A percentile compares a stretch with the other conserved stretches of the same genome.
Evolutionary conservation across 2,888 invertebrate genomes (phyloP).

Genomic region (Amphipoea lucens): DNA sequence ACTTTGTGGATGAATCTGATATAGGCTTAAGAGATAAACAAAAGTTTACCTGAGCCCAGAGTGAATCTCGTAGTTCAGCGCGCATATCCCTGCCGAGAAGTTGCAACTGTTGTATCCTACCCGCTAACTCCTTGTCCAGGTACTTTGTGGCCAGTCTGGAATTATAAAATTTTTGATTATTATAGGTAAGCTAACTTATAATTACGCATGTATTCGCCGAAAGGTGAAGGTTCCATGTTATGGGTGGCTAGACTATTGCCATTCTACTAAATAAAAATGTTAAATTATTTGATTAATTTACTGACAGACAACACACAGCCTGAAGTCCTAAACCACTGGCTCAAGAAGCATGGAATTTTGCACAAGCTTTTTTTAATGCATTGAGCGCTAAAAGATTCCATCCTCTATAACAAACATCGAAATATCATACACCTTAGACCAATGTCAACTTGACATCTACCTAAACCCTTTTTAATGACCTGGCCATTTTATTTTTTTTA

Average conservation of each 20-base stretch:
- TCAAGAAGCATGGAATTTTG: background rate
- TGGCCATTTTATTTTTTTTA: background rate
- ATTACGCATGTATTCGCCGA: too few species aligned
- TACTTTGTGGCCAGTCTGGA: conserved; percentile 95
- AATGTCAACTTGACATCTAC: too few species aligned
- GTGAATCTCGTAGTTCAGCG: conserved; percentile 94
- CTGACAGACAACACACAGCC: background rate
- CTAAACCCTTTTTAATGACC: too few species aligned
- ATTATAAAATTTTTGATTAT: conserved; percentile 15
- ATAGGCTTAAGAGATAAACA: background rate
- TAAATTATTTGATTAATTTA: background rate
- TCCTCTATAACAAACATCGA: background rate
- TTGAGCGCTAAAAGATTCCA: background rate
- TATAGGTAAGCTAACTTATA: background rate
- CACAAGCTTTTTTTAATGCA: background rate
- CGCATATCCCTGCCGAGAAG: conserved; percentile 95
- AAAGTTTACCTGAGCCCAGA: conserved; percentile 92
- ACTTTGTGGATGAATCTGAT: background rate
- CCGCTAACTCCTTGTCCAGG: conserved; percentile 95
- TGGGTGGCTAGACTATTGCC: background rate
- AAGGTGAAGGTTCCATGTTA: too few species aligned
- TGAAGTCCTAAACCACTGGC: background rate
- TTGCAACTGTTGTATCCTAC: conserved; percentile 96
- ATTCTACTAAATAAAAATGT: background rate
- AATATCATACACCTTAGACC: background rate